phyloP scores from a whole-genome alignment of 2,888 invertebrate genomes.

The Pyrochroa serraticornis region DNA sequence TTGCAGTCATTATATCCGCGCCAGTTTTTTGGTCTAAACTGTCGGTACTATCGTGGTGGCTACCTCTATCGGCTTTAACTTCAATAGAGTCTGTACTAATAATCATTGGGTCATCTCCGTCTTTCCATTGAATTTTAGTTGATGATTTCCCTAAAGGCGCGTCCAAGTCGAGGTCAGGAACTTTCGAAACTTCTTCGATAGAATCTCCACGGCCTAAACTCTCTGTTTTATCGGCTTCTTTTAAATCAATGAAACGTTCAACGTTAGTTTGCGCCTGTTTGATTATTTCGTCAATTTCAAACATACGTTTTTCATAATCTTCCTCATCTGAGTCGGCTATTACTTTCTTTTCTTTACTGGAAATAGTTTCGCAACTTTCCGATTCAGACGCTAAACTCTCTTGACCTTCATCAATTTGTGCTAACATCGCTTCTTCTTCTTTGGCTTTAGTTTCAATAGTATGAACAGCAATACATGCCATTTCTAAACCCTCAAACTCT shows the following conservation, averaged over 20 bases:
- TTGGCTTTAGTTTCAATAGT: conserved; percentile 82
- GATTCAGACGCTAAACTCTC: conserved; percentile 63
- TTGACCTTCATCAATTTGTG: conserved; percentile 61
- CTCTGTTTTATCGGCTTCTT: conserved; percentile 64
- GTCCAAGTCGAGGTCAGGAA: conserved; percentile 62
- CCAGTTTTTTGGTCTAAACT: conserved; percentile 69
- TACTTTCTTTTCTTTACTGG: conserved; percentile 66
- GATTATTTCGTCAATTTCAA: conserved; percentile 73
- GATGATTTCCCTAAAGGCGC: conserved; percentile 52
- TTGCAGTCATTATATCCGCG: conserved; percentile 63
- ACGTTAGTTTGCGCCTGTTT: conserved; percentile 71
- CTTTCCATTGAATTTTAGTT: conserved; percentile 56
- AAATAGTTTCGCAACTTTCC: conserved; percentile 66
- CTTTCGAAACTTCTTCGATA: conserved; percentile 61
- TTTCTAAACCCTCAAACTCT: conserved; percentile 92
- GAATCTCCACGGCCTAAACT: conserved; percentile 62
- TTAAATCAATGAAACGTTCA: conserved; percentile 65
- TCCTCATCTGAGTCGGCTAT: conserved; percentile 64
- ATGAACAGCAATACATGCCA: conserved; percentile 83
- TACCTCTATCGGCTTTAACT: conserved; percentile 56
- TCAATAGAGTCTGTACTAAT: conserved; percentile 71
- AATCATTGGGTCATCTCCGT: conserved; percentile 62
- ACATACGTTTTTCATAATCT: conserved; percentile 70
- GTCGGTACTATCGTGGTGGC: conserved; percentile 68
- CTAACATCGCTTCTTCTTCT: conserved; percentile 81